Conservation (phyloP, 2,797 vertebrate species). For the Mycteria americana region DNA sequence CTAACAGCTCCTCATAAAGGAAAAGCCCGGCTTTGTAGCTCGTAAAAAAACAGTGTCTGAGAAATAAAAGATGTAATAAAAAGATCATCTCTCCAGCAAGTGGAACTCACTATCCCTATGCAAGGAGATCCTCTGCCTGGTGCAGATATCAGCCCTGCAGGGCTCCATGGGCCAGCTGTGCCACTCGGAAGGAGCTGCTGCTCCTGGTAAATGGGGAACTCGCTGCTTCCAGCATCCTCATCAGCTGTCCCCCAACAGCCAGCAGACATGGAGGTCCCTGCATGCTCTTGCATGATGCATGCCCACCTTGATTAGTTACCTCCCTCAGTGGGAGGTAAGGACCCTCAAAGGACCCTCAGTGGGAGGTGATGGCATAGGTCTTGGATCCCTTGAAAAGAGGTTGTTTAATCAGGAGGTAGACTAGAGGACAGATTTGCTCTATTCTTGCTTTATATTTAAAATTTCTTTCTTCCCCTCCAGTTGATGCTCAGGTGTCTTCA, state of each 20-base stretch:
- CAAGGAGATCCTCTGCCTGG: neutral
- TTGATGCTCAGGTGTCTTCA: neutral
- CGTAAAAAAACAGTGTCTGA: neutral
- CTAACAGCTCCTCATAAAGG: neutral
- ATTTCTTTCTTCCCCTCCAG: neutral
- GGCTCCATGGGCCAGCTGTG: neutral
- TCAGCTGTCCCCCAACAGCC: neutral
- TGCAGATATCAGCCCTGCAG: neutral
- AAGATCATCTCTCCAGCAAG: neutral
- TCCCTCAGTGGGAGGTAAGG: no score
- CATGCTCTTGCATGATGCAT: accelerated
- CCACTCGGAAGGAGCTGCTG: neutral
- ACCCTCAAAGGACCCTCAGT: neutral
- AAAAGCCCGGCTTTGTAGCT: neutral
- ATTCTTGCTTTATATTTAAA: neutral
- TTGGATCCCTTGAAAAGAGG: neutral
- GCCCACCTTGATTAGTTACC: neutral
- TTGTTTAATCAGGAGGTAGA: neutral
- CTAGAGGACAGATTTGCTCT: neutral
- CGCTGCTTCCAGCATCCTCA: neutral
- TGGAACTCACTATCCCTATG: neutral
- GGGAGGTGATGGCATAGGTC: neutral
- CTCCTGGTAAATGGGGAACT: neutral
- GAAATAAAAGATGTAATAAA: neutral
- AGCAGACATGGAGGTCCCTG: neutral